Conservation (phyloP, 2,888 invertebrate genomes). For the Villa cingulata region DNA sequence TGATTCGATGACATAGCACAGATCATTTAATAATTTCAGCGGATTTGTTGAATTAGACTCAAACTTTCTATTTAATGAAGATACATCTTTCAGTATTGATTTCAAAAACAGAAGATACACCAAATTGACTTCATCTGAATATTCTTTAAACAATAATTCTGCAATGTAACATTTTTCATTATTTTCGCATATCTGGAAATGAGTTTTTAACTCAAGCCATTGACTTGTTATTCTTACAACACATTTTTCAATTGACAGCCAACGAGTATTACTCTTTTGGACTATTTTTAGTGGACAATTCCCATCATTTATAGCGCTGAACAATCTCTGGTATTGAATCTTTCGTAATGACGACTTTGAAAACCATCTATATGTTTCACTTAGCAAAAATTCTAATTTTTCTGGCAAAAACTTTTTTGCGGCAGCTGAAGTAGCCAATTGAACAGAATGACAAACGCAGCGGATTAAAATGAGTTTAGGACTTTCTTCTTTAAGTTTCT, state of each 20-base stretch:
- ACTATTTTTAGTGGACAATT: background rate
- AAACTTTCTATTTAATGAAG: too few species aligned
- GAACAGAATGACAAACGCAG: background rate
- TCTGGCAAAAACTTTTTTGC: background rate
- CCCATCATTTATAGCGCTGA: background rate
- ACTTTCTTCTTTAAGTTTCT: background rate
- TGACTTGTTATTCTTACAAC: background rate
- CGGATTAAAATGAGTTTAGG: background rate
- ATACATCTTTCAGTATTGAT: too few species aligned
- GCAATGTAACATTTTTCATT: too few species aligned
- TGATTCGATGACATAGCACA: too few species aligned
- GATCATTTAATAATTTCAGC: too few species aligned
- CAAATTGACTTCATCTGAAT: too few species aligned
- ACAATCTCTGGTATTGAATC: background rate
- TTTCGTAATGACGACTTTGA: background rate
- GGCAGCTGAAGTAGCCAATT: background rate
- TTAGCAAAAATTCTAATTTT: background rate
- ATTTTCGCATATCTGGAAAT: background rate
- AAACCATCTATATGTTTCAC: conserved; percentile 3
- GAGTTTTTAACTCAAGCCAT: conserved; percentile 1
- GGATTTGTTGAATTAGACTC: too few species aligned
- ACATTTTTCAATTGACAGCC: background rate
- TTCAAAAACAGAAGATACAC: too few species aligned
- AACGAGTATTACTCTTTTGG: background rate
- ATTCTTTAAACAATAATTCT: too few species aligned